Base-by-base conservation (phyloP, 2,113 vertebrate species). In the Aleadryas rufinucha region DNA sequence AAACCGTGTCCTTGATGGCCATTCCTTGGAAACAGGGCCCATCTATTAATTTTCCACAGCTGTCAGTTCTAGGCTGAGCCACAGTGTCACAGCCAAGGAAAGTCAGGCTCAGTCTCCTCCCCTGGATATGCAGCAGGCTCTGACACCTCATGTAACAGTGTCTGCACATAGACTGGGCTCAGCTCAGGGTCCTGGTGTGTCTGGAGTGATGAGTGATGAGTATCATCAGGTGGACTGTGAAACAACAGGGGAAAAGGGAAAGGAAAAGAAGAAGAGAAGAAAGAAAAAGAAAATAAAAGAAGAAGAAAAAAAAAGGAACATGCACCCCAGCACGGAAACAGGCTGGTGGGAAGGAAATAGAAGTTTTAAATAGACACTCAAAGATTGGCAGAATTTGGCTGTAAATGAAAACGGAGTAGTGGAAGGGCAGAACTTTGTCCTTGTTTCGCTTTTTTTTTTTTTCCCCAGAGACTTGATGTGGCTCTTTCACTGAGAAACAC, bases 361-460 rank as follows among this genome's bases (percentile, higher is more conserved):
- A 75, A 52, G 57, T 72, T 93, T 91, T 84, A 88, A 95, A 88
- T 8, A 94, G 77, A 64, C 63, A 45, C 8, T 9, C 21, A 47
- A 80, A 76, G 57, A 69, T 68, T 80, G 71, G 66, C 83, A 80
- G 86, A 90, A 68, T 54, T 85, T 80, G 68, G 68, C 72, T 94
- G 69, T 65, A 92, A 84, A 69, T 84, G 68, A 89, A 84, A 96
- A 80, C 54, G 74, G 44, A 86, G 31, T 12, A 35, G 65, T 75
- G 35, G 41, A 88, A 83, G 27, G 44, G 59, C 71, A 83, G 39
- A 64, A 80, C 84, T 89, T 90, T 14, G 5, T 89, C 87, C 71
- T 83, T 83, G 31, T 53, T 86, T 79, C 27, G 15, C 21, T 42
- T 76, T 84, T 42, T 57, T 53, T 83, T 72, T 61, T 60, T 13